Conservation (phyloP, 1,140 invertebrate species). For the Tetramorium simillimum region DNA sequence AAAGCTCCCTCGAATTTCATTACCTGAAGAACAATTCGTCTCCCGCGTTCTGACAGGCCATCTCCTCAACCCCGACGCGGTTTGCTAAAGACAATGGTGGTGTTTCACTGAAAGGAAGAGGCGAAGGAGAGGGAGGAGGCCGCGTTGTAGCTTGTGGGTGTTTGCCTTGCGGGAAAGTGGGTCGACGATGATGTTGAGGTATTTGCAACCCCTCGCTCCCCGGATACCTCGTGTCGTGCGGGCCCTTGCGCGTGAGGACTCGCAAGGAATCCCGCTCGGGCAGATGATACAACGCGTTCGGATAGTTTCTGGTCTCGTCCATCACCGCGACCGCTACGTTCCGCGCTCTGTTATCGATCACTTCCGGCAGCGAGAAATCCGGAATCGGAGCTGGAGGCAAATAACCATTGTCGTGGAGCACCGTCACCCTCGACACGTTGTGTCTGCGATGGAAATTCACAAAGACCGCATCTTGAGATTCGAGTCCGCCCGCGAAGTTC, state of each 20-base stretch:
- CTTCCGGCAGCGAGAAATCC: slow-evolving; percentile 69
- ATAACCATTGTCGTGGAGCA: slow-evolving; percentile 59
- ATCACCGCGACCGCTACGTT: background rate
- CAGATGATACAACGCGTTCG: background rate
- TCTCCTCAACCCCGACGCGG: slow-evolving; percentile 64
- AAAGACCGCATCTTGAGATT: slow-evolving; percentile 58
- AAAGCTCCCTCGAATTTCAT: background rate
- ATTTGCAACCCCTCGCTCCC: background rate
- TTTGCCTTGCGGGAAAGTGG: slow-evolving; percentile 30
- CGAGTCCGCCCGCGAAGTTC: background rate
- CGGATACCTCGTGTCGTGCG: slow-evolving; percentile 26
- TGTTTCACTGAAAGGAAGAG: background rate
- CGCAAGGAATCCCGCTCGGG: slow-evolving; percentile 41
- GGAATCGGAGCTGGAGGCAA: slow-evolving; percentile 66
- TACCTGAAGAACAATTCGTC: slow-evolving; percentile 77
- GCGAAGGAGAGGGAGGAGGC: background rate
- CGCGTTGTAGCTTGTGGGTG: background rate
- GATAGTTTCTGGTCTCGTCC: slow-evolving; percentile 17
- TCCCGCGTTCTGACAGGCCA: slow-evolving; percentile 75
- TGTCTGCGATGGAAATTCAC: slow-evolving; percentile 68
- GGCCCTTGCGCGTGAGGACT: slow-evolving; percentile 22
- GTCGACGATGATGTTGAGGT: slow-evolving; percentile 39
- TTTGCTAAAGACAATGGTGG: background rate
- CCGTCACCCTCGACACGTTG: slow-evolving; percentile 57
- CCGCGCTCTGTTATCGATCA: slow-evolving; percentile 74